These are phyloP conservation scores for Conomelus anceps DNA, from an alignment of 2,888 invertebrate genomes.

Conservation along the genomic window DNA sequence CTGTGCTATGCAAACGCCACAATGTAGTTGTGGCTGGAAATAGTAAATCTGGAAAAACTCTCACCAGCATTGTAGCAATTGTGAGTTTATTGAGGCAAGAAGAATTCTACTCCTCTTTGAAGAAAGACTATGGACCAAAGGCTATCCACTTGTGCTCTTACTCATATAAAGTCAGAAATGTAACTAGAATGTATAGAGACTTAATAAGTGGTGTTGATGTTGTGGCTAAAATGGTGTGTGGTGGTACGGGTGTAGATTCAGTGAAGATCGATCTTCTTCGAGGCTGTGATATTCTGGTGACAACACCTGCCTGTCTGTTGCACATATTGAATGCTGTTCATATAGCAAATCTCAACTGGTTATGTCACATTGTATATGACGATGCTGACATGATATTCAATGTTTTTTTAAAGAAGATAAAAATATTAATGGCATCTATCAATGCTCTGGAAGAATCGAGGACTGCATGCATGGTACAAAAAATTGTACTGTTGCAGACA, in stretches of 20 bases:
- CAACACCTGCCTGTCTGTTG: slow-evolving; percentile 56
- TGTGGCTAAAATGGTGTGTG: slow-evolving; percentile 31
- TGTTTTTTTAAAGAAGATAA: slow-evolving; percentile 36
- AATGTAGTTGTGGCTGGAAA: too few relatives aligned
- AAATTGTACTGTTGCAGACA: slow-evolving; percentile 52
- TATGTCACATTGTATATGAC: slow-evolving; percentile 63
- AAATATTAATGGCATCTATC: background rate
- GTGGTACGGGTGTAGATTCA: slow-evolving; percentile 26
- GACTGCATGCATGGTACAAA: slow-evolving; percentile 46
- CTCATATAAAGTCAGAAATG: slow-evolving; percentile 45
- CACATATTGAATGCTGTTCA: slow-evolving; percentile 46
- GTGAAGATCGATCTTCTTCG: slow-evolving; percentile 48
- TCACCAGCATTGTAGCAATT: too few relatives aligned
- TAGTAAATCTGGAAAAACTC: too few relatives aligned
- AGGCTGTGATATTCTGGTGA: slow-evolving; percentile 64
- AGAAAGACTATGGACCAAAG: slow-evolving; percentile 50
- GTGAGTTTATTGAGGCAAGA: too few relatives aligned
- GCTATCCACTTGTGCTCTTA: slow-evolving; percentile 59
- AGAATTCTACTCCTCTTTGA: too few relatives aligned
- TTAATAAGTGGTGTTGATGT: slow-evolving; percentile 31
- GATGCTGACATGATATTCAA: slow-evolving; percentile 58
- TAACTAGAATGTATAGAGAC: slow-evolving; percentile 36
- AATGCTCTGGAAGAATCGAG: background rate
- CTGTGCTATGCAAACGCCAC: too few relatives aligned
- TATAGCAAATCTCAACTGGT: slow-evolving; percentile 52